Evolutionary conservation across 2,113 vertebrate genomes (phyloP), one percentile per base, ranked within the genome.

Genomic region (Ailuropoda melanoleuca): DNA sequence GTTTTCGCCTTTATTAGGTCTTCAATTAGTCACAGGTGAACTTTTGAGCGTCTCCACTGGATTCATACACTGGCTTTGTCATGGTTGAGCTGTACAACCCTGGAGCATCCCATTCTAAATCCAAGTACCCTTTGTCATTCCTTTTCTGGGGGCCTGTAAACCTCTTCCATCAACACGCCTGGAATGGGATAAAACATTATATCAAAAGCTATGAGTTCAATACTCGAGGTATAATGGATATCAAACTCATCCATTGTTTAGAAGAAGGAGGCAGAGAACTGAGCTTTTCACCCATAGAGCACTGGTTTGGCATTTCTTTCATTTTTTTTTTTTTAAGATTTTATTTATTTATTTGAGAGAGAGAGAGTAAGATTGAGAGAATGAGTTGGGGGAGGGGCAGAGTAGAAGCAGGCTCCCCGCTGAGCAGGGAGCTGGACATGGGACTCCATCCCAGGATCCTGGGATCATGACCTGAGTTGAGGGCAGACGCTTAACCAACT

Each of bases 1-100:
- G 95, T 97, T 97, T 97, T 72, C 92, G 34, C 92, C 98, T 98
- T 98, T 98, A 98, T 98, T 98, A 98, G 96, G 98, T 98, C 94
- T 98, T 98, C 98, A 98, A 77, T 98, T 98, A 98, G 98, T 98
- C 97, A 98, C 56, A 87, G 98, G 97, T 97, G 98, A 99, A 97
- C 96, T 15, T 92, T 80, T 97, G 95, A 96, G 95, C 64, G 85
- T 97, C 98, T 97, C 95, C 0, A n/a, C 93, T 92, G 90, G 83
- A 93, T 97, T 97, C 96, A 95, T 87, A 95, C 50, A 4, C 37
- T 0, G 58, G 91, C 96, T 90, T 92, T 68, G 80, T 93, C 95
- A 92, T 78, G 96, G 95, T 74, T 66, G 88, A 92, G 90, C 88
- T 88, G 75, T 75, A 60, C 81, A 93, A 18, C 64, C 87, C 55